Evolutionary conservation across 2,113 vertebrate species (phyloP).

Genomic region (Leuciscus idus): DNA sequence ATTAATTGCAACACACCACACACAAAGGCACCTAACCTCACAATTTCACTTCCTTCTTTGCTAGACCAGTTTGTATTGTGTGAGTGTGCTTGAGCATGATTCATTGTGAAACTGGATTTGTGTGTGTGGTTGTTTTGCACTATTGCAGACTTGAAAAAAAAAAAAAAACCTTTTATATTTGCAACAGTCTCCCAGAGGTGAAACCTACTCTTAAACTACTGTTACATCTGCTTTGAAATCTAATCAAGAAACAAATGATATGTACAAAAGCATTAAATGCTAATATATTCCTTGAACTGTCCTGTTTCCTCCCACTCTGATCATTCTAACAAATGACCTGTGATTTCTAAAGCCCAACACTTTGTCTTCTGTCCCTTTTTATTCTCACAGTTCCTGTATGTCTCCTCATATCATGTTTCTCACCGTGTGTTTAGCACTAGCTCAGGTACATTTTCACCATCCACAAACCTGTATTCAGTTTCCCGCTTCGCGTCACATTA

Average conservation of each 20-base stretch:
- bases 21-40: neutral
- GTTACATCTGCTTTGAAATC: neutral
- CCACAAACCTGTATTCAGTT: constrained; percentile 16
- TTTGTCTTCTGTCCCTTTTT: neutral
- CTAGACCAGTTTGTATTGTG: neutral
- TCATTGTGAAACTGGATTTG: constrained; percentile 19
- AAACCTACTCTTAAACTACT: neutral
- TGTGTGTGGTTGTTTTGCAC: neutral
- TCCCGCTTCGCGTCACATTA: neutral
- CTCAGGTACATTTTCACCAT: neutral
- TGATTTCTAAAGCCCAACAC: constrained; percentile 6
- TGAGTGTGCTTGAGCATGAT: neutral
- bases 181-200: neutral
- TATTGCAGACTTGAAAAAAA: neutral
- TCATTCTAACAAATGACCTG: neutral
- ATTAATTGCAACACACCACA: neutral
- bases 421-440: neutral
- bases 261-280: neutral
- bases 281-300: neutral
- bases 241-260: neutral
- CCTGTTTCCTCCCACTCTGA: neutral
- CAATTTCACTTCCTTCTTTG: constrained; percentile 27
- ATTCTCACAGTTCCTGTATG: neutral
- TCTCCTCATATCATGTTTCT: constrained; percentile 5
- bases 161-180: neutral